Evolutionary conservation across 2,113 vertebrate genomes (phyloP).

Genomic region (Microcebus jonahi): DNA sequence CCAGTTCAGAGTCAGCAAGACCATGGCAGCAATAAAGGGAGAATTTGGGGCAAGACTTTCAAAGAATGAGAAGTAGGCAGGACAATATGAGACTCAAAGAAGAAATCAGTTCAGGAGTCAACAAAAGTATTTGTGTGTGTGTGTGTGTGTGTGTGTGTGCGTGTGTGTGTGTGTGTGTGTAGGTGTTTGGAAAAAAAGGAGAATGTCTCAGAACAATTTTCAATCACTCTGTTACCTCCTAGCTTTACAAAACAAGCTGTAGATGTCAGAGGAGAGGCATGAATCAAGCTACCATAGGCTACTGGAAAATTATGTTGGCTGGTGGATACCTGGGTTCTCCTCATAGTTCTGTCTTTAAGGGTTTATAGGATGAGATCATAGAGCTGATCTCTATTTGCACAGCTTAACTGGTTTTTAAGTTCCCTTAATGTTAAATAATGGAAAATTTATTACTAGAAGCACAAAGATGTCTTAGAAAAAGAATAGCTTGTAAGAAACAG

Average conservation of each 20-base stretch:
- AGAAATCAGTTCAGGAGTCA: neutral
- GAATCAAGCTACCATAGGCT: neutral
- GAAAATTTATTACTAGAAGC: neutral
- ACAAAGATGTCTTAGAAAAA: neutral
- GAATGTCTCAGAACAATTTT: neutral
- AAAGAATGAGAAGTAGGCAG: neutral
- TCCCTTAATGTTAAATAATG: neutral
- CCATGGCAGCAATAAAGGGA: neutral
- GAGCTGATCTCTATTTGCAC: neutral
- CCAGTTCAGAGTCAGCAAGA: neutral
- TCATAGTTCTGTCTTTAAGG: neutral
- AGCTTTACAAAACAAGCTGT: neutral
- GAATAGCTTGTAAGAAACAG: neutral
- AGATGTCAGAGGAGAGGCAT: neutral
- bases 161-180: neutral
- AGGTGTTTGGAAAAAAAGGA: neutral
- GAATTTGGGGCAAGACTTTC: neutral
- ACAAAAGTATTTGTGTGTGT: neutral
- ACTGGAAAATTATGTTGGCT: neutral
- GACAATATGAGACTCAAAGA: neutral
- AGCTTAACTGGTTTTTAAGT: neutral
- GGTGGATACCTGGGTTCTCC: neutral
- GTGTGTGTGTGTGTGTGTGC: neutral
- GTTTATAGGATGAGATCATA: neutral
- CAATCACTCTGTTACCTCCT: neutral